These are phyloP conservation scores for Agraylea sexmaculata DNA, from an alignment of 1,140 invertebrate genomes.

Conservation along the genomic window DNA sequence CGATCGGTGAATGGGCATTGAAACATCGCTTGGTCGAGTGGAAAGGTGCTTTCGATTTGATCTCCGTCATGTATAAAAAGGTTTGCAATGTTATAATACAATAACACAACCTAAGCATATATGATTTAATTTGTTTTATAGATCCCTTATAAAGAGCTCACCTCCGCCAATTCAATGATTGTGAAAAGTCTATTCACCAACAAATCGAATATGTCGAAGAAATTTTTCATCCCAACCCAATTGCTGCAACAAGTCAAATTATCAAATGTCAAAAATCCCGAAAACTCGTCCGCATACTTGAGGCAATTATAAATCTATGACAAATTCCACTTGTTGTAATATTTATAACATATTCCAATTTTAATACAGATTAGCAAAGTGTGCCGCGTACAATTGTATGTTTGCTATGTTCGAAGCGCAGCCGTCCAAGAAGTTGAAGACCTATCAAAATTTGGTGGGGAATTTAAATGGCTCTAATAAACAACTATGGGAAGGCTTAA, in stretches of 20 bases:
- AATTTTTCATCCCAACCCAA: slow-evolving; percentile 3
- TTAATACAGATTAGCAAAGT: slow-evolving; percentile 12
- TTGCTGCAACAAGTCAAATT: neutral
- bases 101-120: too few species aligned
- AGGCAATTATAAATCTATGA: slow-evolving; percentile 3
- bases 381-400: slow-evolving; percentile 16
- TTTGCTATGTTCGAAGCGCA: slow-evolving; percentile 13
- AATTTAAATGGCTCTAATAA: neutral
- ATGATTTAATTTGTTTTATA: too few species aligned
- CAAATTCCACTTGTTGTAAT: too few species aligned
- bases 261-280: neutral
- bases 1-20: slow-evolving; percentile 3
- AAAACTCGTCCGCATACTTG: slow-evolving; percentile 4
- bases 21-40: slow-evolving; percentile 14
- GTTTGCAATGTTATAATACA: too few species aligned
- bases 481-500: slow-evolving; percentile 15
- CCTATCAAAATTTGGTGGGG: slow-evolving; percentile 11
- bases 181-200: neutral
- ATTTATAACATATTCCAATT: neutral
- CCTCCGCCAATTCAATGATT: slow-evolving; percentile 8
- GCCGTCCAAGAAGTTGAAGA: slow-evolving; percentile 12
- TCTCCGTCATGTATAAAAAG: slow-evolving; percentile 17
- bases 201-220: slow-evolving; percentile 4
- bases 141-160: slow-evolving; percentile 7
- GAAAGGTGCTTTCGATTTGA: slow-evolving; percentile 11